Evolutionary conservation across 2,888 invertebrate species (phyloP).

Genomic region (Aspidiotus destructor): DNA sequence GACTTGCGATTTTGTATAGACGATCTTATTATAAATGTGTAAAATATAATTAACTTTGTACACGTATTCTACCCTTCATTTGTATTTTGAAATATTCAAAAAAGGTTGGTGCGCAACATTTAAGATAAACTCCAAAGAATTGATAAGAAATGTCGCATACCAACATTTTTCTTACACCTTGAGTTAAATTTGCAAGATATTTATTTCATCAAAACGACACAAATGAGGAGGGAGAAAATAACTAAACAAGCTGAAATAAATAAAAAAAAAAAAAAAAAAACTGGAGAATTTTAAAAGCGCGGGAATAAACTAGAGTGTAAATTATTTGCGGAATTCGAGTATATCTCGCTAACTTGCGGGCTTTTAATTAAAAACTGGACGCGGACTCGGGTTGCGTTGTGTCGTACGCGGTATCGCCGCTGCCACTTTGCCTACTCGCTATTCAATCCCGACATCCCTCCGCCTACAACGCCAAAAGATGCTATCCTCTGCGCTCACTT

Average conservation of each 20-base stretch:
- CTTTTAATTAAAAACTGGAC: slow-evolving; percentile 32
- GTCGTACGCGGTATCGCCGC: slow-evolving; percentile 8
- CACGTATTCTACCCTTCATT: too few species aligned
- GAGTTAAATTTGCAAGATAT: neutral
- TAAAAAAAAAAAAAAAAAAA: slow-evolving; percentile 14
- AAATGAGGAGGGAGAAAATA: slow-evolving; percentile 4
- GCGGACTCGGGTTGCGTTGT: slow-evolving; percentile 24
- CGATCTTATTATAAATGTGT: too few species aligned
- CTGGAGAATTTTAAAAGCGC: neutral
- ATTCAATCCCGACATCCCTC: neutral
- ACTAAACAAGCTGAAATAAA: slow-evolving; percentile 8
- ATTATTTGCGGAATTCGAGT: slow-evolving; percentile 28
- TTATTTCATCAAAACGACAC: neutral
- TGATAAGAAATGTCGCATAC: too few species aligned
- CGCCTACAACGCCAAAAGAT: slow-evolving; percentile 5
- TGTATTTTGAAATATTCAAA: too few species aligned
- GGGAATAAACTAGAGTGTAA: slow-evolving; percentile 30
- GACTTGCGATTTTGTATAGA: too few species aligned
- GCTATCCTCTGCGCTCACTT: neutral
- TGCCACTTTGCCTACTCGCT: neutral
- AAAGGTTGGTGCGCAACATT: too few species aligned
- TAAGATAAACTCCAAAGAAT: too few species aligned
- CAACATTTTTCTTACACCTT: too few species aligned
- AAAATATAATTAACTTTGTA: too few species aligned
- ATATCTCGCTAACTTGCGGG: slow-evolving; percentile 22